Base-by-base conservation (phyloP, 2,797 vertebrate genomes). In the Chloroceryle inda region DNA sequence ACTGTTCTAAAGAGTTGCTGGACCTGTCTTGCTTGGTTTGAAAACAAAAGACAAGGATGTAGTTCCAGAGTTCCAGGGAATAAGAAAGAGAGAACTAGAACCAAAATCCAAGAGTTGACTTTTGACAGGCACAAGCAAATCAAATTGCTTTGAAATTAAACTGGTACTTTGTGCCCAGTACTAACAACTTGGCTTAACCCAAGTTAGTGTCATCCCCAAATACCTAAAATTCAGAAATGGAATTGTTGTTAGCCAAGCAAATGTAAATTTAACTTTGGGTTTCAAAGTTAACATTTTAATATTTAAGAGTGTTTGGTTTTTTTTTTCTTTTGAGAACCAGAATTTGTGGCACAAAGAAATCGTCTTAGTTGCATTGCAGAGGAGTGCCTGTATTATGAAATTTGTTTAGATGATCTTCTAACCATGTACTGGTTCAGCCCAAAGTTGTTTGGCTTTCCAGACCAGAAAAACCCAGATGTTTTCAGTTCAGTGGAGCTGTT, bases 341-440 rank as follows among this genome's bases (percentile, higher is more conserved):
- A 22, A 63, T 74, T 75, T 64, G 8, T 76, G 77, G 17, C 21
- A 40, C 42, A 50, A 53, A 56, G 47, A 58, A 47, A 9, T 23
- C n/a, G n/a, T n/a, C 22, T 11, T 0, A 0, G 16, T 11, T 88
- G 27, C 23, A 16, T 5, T 27, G 16, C 2, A 7, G 6, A 4
- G 38, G 9, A 20, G 17, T 47, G 59, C 44, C 17, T 77, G 26
- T 58, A 37, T 77, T 71, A 68, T 0, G 18, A 64, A 78, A 56
- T 33, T 55, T 44, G 44, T 77, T 27, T 31, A 33, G 9, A 23
- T 2, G 3, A 29, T 68, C 17, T 15, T 44, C 19, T 72, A 58
- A 24, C 62, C 55, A 2, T 29, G 19, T 77, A 58, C 58, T 84
- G 68, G 38, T 67, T 73, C 45, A 62, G 37, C 59, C 11, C 33